Conservation (phyloP, 2,797 vertebrate genomes). For the Gallirallus australis region DNA sequence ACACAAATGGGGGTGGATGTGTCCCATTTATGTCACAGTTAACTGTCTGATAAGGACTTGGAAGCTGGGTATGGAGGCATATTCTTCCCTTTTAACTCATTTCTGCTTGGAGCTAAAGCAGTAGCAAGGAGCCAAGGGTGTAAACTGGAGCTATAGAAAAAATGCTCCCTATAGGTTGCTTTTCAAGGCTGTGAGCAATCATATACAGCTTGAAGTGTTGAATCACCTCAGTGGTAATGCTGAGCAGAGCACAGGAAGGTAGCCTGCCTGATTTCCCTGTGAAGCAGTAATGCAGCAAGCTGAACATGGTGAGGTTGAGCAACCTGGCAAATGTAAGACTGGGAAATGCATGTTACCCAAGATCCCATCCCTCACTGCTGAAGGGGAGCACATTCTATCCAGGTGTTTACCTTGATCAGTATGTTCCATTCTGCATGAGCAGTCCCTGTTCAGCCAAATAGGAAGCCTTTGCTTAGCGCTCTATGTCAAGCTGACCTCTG, state of each 20-base stretch:
- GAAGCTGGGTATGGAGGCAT: neutral
- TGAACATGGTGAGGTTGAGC: neutral
- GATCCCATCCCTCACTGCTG: neutral
- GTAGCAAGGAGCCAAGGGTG: neutral
- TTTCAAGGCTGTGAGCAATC: neutral
- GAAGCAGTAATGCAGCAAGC: neutral
- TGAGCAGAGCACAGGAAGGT: neutral
- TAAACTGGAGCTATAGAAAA: neutral
- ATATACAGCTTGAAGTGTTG: fast-evolving
- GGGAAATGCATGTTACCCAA: neutral
- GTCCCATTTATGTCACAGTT: neutral
- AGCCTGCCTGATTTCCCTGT: neutral
- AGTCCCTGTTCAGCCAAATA: neutral
- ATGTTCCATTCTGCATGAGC: neutral
- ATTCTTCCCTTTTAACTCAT: neutral
- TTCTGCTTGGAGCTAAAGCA: neutral
- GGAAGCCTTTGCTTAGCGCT: neutral
- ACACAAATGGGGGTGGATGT: neutral
- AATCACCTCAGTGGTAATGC: neutral
- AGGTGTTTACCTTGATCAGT: neutral
- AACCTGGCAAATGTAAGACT: fast-evolving
- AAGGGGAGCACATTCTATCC: neutral
- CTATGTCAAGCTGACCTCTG: fast-evolving
- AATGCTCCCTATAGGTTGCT: neutral
- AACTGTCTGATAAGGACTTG: neutral